A percentile compares a stretch with the other conserved stretches of the same genome.
These are phyloP conservation scores for Petroica traversi DNA, from an alignment of 2,113 vertebrate species.

Conservation along the genomic window DNA sequence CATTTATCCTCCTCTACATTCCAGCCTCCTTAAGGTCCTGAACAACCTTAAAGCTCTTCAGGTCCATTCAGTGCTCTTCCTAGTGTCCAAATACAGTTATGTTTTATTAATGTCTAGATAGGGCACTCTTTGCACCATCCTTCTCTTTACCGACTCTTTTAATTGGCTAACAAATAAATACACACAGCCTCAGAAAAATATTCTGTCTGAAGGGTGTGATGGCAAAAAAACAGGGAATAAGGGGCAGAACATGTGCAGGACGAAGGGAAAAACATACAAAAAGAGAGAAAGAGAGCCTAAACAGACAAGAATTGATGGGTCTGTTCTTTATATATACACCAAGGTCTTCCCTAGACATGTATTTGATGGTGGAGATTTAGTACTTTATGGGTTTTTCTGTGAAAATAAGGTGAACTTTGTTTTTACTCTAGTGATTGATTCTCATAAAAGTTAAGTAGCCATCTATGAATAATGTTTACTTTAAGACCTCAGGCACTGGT, in stretches of 20 bases:
- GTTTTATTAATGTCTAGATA: background rate
- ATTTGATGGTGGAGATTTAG: background rate
- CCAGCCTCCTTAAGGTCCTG: background rate
- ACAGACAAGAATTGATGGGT: background rate
- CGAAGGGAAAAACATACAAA: background rate
- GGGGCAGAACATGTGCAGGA: background rate
- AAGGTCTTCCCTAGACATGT: background rate
- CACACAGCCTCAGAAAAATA: background rate
- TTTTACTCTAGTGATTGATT: background rate
- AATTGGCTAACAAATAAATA: background rate
- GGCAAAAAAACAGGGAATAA: background rate
- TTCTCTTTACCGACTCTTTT: background rate
- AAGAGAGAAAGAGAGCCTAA: background rate
- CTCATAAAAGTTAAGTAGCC: constrained; percentile 4
- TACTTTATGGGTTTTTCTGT: background rate
- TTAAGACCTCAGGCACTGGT: background rate
- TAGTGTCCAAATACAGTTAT: background rate
- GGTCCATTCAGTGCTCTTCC: background rate
- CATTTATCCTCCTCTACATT: background rate
- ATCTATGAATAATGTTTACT: background rate
- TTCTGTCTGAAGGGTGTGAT: background rate
- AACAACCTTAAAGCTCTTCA: background rate
- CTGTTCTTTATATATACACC: background rate
- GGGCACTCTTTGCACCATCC: background rate
- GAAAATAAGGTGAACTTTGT: background rate